Conservation (phyloP, 2,888 invertebrate genomes). For the Apodemia duryi region DNA sequence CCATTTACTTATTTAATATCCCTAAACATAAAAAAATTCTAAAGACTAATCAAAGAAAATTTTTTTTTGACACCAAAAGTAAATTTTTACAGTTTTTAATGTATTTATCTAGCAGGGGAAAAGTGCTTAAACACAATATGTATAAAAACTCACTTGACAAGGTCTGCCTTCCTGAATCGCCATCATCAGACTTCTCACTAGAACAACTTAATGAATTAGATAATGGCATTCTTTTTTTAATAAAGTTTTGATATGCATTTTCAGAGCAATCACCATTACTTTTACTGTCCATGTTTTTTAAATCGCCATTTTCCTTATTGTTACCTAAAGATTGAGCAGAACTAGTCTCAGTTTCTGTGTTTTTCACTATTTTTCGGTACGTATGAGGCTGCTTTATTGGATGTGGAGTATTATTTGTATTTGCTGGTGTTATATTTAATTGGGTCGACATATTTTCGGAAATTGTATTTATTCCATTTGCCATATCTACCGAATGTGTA, state of each 20-base stretch:
- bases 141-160: conserved; percentile 45
- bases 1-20: background rate
- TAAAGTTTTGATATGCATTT: conserved; percentile 42
- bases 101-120: too few relatives aligned
- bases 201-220: conserved; percentile 30
- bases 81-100: too few relatives aligned
- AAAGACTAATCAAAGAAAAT: too few relatives aligned
- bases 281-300: conserved; percentile 17
- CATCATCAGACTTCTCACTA: conserved; percentile 34
- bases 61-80: too few relatives aligned
- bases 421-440: background rate
- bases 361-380: background rate
- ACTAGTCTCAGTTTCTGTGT: background rate
- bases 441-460: background rate
- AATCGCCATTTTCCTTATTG: conserved; percentile 18
- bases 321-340: background rate
- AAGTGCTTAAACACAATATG: too few relatives aligned
- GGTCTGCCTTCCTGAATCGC: conserved; percentile 49
- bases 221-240: conserved; percentile 42
- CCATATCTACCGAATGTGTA: background rate
- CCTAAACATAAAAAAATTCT: background rate
- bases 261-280: conserved; percentile 21
- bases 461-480: background rate
- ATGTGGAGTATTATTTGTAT: background rate
- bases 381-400: background rate